A percentile compares a stretch with the other conserved stretches of the same genome.
Evolutionary conservation across 2,113 vertebrate species (phyloP).

Genomic region (Neogobius melanostomus): DNA sequence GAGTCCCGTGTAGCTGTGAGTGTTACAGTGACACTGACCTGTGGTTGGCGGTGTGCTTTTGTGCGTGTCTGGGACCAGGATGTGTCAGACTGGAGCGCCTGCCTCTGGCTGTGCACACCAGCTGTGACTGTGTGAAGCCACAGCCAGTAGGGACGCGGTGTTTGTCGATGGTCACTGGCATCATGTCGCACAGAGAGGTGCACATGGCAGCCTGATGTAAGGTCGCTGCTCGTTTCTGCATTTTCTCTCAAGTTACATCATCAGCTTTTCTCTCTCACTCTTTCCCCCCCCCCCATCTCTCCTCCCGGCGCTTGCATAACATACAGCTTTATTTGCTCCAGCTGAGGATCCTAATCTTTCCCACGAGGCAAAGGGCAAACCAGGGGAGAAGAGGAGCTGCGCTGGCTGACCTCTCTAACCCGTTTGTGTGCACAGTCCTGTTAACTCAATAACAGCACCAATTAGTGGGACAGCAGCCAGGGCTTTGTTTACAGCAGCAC

Average conservation of each 20-base stretch:
- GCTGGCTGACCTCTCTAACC: constrained; percentile 51
- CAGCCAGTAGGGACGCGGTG: constrained; percentile 25
- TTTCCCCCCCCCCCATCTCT: constrained; percentile 36
- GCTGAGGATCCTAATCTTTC: constrained; percentile 74
- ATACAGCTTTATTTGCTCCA: constrained; percentile 74
- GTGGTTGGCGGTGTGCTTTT: constrained; percentile 20
- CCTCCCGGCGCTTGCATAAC: constrained; percentile 73
- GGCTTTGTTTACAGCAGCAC: constrained; percentile 44
- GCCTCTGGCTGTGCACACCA: constrained; percentile 25
- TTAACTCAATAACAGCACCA: constrained; percentile 61
- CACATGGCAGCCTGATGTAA: constrained; percentile 13
- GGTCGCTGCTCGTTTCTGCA: constrained; percentile 33
- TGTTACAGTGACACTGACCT: constrained; percentile 21
- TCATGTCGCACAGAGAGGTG: constrained; percentile 25
- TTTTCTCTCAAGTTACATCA: constrained; percentile 67
- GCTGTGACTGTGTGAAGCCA: constrained; percentile 45
- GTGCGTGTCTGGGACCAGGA: constrained; percentile 5
- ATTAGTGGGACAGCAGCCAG: constrained; percentile 56
- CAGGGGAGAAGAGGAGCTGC: constrained; percentile 41
- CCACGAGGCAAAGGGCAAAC: constrained; percentile 60
- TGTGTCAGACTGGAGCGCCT: constrained; percentile 22
- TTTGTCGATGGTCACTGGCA: constrained; percentile 42
- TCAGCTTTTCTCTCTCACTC: constrained; percentile 41
- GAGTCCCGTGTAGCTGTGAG: not conserved
- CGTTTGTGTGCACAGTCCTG: constrained; percentile 39